Evolutionary conservation across 1,140 invertebrate species (phyloP).

Genomic region (Aplysia californica): DNA sequence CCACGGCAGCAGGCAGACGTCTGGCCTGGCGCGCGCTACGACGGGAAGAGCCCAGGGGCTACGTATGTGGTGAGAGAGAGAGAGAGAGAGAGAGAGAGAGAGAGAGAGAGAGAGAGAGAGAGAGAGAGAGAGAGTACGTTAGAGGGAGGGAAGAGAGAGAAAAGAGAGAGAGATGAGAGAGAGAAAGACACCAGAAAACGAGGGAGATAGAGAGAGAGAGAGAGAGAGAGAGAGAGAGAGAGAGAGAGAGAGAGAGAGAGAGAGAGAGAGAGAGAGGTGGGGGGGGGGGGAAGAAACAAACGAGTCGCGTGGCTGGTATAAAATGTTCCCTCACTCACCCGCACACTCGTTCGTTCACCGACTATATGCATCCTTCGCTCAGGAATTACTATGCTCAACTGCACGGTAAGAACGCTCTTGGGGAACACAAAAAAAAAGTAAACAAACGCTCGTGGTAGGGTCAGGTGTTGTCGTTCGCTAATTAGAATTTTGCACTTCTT

Average conservation of each 20-base stretch:
- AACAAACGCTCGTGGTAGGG: no score
- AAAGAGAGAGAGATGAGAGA: not conserved
- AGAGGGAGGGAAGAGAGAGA: not conserved
- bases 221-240: slow-evolving; percentile 1
- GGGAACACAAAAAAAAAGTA: not conserved
- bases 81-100: slow-evolving; percentile 1
- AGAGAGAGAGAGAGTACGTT: not conserved
- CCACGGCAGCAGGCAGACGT: no score
- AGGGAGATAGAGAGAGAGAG: not conserved
- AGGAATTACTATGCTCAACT: not conserved
- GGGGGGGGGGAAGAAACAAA: no score
- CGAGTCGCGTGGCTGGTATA: not conserved
- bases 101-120: not conserved
- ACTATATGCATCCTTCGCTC: not conserved
- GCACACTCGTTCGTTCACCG: not conserved
- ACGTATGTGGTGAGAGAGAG: not conserved
- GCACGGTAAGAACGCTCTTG: no score
- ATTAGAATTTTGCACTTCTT: no score
- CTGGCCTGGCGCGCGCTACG: no score
- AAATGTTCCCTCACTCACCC: not conserved
- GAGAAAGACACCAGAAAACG: not conserved
- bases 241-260: not conserved
- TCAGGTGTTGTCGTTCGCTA: no score
- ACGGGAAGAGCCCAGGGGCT: no score
- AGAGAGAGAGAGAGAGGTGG: not conserved